Evolutionary conservation across 2,888 invertebrate genomes (phyloP).

Genomic region (Hydriomena furcata): DNA sequence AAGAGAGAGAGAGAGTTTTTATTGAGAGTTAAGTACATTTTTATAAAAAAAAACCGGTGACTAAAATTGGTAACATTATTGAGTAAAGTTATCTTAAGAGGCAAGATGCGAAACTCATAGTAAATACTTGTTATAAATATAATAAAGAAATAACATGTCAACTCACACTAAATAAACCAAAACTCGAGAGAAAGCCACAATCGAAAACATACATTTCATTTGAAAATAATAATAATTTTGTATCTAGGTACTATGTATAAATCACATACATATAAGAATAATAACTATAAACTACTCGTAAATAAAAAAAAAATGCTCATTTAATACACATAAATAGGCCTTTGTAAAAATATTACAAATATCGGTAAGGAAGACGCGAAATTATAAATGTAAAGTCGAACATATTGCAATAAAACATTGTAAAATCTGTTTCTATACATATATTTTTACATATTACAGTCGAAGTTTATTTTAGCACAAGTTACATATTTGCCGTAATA

Average conservation of each 20-base stretch:
- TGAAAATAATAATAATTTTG: constrained; percentile 42
- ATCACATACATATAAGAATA: constrained; percentile 43
- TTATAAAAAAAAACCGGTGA: background rate
- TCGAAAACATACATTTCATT: constrained; percentile 44
- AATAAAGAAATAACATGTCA: constrained; percentile 15
- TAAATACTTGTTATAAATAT: background rate
- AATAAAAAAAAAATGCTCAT: constrained; percentile 56
- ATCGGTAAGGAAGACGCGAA: constrained; percentile 56
- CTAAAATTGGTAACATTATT: background rate
- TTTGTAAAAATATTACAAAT: constrained; percentile 52
- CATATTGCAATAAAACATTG: constrained; percentile 48
- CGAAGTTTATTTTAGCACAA: constrained; percentile 14
- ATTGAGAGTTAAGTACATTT: too few species aligned
- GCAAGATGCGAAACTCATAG: background rate
- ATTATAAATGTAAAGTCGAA: constrained; percentile 44
- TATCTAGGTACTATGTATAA: constrained; percentile 40
- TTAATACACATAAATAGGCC: constrained; percentile 57
- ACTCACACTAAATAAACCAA: constrained; percentile 22
- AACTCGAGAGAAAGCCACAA: constrained; percentile 30
- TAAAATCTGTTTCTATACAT: background rate
- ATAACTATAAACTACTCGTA: constrained; percentile 46
- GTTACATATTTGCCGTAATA: constrained; percentile 4
- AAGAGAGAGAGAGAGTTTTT: too few species aligned
- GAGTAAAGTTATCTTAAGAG: background rate
- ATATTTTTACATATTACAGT: background rate